Percentiles rank a stretch among this genome's conserved stretches.
These are phyloP conservation scores for Hepsetus odoe DNA, from an alignment of 2,113 vertebrate species.

Conservation along the genomic window DNA sequence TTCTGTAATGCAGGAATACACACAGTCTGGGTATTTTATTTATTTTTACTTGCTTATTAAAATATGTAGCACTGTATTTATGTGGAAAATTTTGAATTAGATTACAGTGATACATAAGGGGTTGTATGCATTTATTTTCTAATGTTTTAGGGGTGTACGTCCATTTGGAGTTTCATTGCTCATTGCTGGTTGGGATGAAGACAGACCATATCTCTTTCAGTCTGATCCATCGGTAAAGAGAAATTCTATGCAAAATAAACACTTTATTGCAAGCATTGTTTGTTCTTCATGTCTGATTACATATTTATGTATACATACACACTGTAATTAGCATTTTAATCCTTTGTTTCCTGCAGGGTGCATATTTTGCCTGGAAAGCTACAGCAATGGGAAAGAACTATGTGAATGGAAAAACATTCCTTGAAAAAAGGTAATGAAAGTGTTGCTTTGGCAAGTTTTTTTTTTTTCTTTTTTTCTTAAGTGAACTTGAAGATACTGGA, in stretches of 20 bases:
- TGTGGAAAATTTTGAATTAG: no score
- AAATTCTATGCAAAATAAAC: not conserved
- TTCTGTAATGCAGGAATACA: slow-evolving; percentile 99
- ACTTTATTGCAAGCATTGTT: not conserved
- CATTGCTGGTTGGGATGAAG: slow-evolving; percentile 98
- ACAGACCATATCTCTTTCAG: slow-evolving; percentile 94
- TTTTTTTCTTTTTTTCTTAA: not conserved
- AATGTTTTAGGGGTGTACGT: slow-evolving; percentile 85
- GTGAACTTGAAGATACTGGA: not conserved
- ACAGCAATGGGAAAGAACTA: slow-evolving; percentile 99
- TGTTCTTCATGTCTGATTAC: not conserved
- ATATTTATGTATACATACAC: not conserved
- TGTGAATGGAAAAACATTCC: slow-evolving; percentile 97
- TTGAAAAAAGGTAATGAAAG: slow-evolving; percentile 93
- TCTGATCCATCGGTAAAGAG: slow-evolving; percentile 92
- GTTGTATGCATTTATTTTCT: not conserved
- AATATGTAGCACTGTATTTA: not conserved
- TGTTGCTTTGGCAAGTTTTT: no score
- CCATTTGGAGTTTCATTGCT: slow-evolving; percentile 96
- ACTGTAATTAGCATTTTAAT: not conserved
- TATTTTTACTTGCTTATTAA: not conserved
- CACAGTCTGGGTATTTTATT: slow-evolving; percentile 89
- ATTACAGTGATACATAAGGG: not conserved
- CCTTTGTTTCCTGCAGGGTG: slow-evolving; percentile 77
- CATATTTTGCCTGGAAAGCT: slow-evolving; percentile 99